A percentile compares a stretch with the other conserved stretches of the same genome.
Evolutionary conservation across 2,113 vertebrate species (phyloP).

Genomic region (Zingel zingel): DNA sequence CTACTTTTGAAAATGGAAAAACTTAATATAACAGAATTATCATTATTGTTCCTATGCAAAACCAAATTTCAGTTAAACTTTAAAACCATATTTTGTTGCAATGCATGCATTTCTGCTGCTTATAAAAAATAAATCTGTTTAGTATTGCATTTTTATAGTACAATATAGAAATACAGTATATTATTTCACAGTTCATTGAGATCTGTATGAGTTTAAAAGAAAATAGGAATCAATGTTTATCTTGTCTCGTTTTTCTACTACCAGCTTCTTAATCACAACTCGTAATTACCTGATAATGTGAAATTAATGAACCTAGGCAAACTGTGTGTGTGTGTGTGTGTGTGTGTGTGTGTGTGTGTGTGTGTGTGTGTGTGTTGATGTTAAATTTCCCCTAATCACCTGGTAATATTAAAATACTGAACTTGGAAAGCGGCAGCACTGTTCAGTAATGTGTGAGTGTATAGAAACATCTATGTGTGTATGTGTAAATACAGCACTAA

Average conservation of each 20-base stretch:
- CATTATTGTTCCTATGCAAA: too few relatives aligned
- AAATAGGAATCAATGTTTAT: conserved; percentile 59
- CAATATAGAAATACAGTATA: background rate
- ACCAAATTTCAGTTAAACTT: background rate
- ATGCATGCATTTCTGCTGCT: background rate
- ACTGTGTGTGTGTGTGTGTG: background rate
- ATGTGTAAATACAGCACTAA: conserved; percentile 7
- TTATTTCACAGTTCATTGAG: conserved; percentile 33
- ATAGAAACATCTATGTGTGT: background rate
- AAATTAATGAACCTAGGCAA: conserved; percentile 50
- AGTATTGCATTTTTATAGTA: background rate
- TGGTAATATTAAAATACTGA: conserved; percentile 3
- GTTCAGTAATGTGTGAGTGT: background rate
- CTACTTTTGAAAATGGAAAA: too few relatives aligned
- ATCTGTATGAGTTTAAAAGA: conserved; percentile 20
- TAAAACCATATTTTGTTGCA: background rate
- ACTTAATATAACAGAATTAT: too few relatives aligned
- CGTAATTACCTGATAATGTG: conserved; percentile 50
- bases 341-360: background rate
- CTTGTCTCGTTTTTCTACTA: conserved; percentile 18
- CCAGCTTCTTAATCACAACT: conserved; percentile 45
- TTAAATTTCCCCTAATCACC: conserved; percentile 13
- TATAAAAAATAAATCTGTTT: background rate
- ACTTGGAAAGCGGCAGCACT: background rate
- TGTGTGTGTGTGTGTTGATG: background rate